These are phyloP conservation scores for Nettapus auritus DNA, from an alignment of 2,113 vertebrate species.

Conservation along the genomic window DNA sequence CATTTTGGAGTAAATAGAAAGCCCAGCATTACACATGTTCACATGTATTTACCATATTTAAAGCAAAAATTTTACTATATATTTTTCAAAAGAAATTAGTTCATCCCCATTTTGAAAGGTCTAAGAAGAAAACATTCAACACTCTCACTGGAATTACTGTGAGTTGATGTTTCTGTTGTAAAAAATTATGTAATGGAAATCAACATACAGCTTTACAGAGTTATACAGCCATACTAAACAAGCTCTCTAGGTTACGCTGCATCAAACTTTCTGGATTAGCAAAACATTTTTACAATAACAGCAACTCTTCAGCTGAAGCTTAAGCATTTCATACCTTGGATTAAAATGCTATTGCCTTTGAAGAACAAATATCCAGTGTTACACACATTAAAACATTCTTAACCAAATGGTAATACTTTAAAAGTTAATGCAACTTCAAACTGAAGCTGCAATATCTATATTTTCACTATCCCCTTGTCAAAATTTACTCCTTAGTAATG, in stretches of 20 bases:
- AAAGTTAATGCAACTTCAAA: conserved; percentile 63
- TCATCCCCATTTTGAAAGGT: conserved; percentile 75
- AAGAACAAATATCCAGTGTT: conserved; percentile 66
- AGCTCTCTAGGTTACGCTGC: conserved; percentile 63
- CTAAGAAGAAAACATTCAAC: conserved; percentile 74
- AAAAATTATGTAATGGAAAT: conserved; percentile 68
- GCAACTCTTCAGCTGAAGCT: conserved; percentile 60
- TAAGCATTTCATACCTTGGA: conserved; percentile 69
- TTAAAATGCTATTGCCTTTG: conserved; percentile 64
- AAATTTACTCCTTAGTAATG: conserved; percentile 65
- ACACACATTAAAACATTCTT: conserved; percentile 55
- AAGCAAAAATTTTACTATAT: conserved; percentile 66
- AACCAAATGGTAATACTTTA: conserved; percentile 52
- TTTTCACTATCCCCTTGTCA: conserved; percentile 40
- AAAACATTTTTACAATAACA: conserved; percentile 69
- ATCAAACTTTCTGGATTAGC: conserved; percentile 72
- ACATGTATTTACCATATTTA: conserved; percentile 75
- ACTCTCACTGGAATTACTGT: conserved; percentile 45
- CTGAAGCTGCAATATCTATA: conserved; percentile 46
- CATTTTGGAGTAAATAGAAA: conserved; percentile 74
- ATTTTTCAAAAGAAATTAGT: conserved; percentile 68
- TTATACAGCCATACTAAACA: conserved; percentile 69
- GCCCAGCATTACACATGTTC: conserved; percentile 73
- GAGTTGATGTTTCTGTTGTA: conserved; percentile 58
- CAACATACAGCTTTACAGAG: conserved; percentile 61